Percentiles rank a stretch among this genome's conserved stretches.
phyloP scores from a whole-genome alignment of 2,888 invertebrate species.

The Stenichneumon culpator region DNA sequence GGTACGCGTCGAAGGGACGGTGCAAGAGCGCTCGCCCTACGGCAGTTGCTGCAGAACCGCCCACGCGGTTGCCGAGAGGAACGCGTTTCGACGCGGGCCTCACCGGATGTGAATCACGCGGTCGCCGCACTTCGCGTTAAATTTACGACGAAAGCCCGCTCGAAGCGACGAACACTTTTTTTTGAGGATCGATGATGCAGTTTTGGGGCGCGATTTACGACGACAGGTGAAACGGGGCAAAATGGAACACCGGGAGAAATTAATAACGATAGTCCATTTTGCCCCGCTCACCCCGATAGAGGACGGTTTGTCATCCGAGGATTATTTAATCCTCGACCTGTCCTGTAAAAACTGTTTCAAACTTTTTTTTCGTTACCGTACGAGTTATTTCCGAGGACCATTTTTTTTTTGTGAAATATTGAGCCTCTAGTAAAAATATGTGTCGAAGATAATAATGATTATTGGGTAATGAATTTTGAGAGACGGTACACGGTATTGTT shows the following conservation, averaged over 20 bases:
- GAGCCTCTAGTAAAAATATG: no score
- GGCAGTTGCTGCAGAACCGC: constrained; percentile 5
- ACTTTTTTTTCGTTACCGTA: no score
- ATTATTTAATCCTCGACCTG: no score
- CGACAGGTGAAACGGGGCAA: not conserved
- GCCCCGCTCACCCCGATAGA: no score
- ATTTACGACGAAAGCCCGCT: not conserved
- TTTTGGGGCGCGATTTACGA: not conserved
- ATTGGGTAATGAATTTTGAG: not conserved
- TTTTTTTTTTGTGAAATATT: no score
- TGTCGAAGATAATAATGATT: no score
- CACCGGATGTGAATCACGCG: constrained; percentile 76
- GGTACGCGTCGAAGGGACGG: constrained; percentile 1
- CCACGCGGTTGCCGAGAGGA: constrained; percentile 12
- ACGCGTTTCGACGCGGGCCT: constrained; percentile 28
- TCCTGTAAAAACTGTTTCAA: no score
- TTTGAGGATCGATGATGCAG: not conserved
- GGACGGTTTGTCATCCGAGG: no score
- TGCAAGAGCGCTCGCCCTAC: constrained; percentile 31
- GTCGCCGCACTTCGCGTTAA: constrained; percentile 13
- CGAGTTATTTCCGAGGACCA: no score
- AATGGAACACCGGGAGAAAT: not conserved
- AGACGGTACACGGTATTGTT: constrained; percentile 11
- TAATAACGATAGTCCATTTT: no score
- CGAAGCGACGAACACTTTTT: not conserved